Base-by-base conservation (phyloP, 2,113 vertebrate species). In the Lepus europaeus region DNA sequence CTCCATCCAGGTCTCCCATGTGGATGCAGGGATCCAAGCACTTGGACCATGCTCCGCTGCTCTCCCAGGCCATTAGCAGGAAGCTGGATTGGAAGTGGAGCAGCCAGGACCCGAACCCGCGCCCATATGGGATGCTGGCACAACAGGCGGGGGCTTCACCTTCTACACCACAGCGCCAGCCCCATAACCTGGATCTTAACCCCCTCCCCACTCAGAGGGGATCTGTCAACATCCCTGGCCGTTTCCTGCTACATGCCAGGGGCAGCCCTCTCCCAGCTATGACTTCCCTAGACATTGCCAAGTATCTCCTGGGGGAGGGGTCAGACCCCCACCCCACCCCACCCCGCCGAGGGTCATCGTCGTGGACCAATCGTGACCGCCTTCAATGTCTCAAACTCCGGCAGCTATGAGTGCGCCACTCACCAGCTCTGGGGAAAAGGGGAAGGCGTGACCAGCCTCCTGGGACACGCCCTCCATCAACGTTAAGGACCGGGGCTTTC, bases 401-500 rank as follows among this genome's bases (percentile, higher is more conserved):
- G 20, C 31, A 31, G 78, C 25, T 69, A 16, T 14, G 66, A 13
- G 27, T 8, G 2, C 5, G 33, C 51, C 66, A 11, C 61, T 80
- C 25, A 33, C 80, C 2, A 3, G 27, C 27, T 79, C 77, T 84
- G 56, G 87, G 53, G 77, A 53, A 56, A 1, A 9, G 36, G 49
- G 31, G 0, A 3, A 49, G 36, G 27, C 59, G 81, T 20, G n/a
- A 85, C 86, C 51, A 69, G 66, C 70, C 31, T 0, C 1, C 63
- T 0, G 4, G 93, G 92, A 95, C 96, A 93, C 49, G 90, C 83
- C 74, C 81, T 96, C 87, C 73, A 29, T 91, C 80, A 81, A 97
- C 98, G 95, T 95, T 96, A 97, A 95, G 51, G 83, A n/a, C 17
- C 81, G 64, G 80, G 88, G 78, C 16, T 3, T 6, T 12, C 33